Conservation (phyloP, 2,888 invertebrate genomes). For the Netelia fuscicornis region DNA sequence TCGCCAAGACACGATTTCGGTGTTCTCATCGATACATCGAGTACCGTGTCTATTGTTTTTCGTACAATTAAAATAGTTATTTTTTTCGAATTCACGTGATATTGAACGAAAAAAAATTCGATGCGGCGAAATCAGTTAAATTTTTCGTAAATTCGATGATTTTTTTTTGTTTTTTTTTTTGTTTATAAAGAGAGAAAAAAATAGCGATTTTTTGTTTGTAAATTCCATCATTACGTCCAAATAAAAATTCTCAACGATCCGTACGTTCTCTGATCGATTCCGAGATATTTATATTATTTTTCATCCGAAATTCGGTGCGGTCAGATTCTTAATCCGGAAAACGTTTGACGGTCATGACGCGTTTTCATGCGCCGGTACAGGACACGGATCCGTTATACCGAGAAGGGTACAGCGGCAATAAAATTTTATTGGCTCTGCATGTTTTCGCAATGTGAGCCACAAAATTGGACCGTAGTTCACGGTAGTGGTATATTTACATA, state of each 20-base stretch:
- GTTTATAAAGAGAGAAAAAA: too few species aligned
- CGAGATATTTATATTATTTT: background rate
- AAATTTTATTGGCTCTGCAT: constrained; percentile 57
- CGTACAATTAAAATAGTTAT: background rate
- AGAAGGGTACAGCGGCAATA: constrained; percentile 42
- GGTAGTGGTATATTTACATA: background rate
- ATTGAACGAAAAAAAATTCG: too few species aligned
- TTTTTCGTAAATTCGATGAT: too few species aligned
- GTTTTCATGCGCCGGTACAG: constrained; percentile 10
- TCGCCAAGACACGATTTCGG: background rate
- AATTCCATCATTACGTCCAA: background rate
- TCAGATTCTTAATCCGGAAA: constrained; percentile 10
- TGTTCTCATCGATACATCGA: background rate
- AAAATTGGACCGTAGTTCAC: constrained; percentile 9
- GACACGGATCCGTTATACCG: constrained; percentile 23
- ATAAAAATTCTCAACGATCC: background rate
- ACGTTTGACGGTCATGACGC: constrained; percentile 7
- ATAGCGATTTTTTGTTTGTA: background rate
- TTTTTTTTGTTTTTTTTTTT: too few species aligned
- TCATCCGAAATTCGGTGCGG: constrained; percentile 8
- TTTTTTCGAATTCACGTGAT: background rate
- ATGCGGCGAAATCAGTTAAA: too few species aligned
- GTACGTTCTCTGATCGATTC: background rate
- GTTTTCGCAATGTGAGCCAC: constrained; percentile 34
- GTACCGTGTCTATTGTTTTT: background rate